Base-by-base conservation (phyloP, 2,888 invertebrate genomes). In the Apoda limacodes region DNA sequence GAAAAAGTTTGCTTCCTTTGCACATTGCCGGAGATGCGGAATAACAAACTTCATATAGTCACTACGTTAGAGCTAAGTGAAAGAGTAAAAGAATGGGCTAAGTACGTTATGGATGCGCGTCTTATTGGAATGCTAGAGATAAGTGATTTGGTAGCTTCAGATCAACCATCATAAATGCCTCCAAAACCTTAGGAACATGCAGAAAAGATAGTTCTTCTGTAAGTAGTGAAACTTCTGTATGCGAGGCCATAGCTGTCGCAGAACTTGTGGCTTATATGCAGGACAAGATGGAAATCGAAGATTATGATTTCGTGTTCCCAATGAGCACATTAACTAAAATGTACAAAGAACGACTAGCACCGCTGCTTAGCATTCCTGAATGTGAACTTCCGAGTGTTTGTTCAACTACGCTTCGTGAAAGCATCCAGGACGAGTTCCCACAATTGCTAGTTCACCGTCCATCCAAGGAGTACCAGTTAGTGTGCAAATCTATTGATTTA, bases 181-280 rank as follows among this genome's bases (percentile, higher is more conserved):
- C 5, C 19, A 27, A 27, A 27, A 27, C 12, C 12, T 27, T 20
- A 27, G 27, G 12, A 27, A 27, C 27, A 27, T 27, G 27, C 27
- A 27, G 27, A 13, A 27, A 27, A 27, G 27, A 20, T 20, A 27
- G 27, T 10, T 5, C 3, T 25, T 25, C 25, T 7, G 25, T 17
- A 9, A 10, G 10, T 25, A 25, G 25, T 25, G 10, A 25, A 25
- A 9, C 25, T 25, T 9, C 25, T 4, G 25, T 10, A 9, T 25
- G 25, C 15, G 25, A 25, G 25, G 25, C 25, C 14, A 10, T 25
- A 25, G 25, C 25, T 10, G 13, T 10, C 25, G 14, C 25, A 11
- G 27, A 27, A 19, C 27, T 27, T 27, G 27, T 27, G 27, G 6
- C 27, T 27, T 27, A 27, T 19, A 27, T 27, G 27, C 11, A 27